Conservation (phyloP, 1,140 invertebrate genomes). For the Lepidurus packardi region DNA sequence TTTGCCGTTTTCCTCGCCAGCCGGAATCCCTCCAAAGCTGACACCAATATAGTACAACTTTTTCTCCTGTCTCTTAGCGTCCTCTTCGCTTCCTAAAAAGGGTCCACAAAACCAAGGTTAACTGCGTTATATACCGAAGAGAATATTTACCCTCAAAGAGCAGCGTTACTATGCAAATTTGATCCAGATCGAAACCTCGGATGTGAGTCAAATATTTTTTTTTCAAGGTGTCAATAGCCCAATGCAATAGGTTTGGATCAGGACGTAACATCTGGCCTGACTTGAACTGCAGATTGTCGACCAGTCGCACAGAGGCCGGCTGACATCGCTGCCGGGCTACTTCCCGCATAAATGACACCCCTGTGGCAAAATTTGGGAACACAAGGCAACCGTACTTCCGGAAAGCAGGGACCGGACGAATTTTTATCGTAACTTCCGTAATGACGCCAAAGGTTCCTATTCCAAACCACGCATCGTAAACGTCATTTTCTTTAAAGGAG, state of each 20-base stretch:
- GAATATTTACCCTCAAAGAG: constrained; percentile 70
- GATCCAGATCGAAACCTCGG: constrained; percentile 77
- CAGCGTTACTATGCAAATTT: constrained; percentile 84
- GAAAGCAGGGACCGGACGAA: constrained; percentile 77
- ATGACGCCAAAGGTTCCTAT: constrained; percentile 83
- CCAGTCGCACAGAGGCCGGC: constrained; percentile 86
- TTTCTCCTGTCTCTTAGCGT: constrained; percentile 72
- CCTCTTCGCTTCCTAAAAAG: constrained; percentile 53
- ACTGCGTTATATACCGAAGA: not conserved
- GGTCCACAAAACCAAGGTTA: constrained; percentile 31
- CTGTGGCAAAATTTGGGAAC: constrained; percentile 85
- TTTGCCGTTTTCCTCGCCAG: constrained; percentile 87
- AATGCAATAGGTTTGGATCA: constrained; percentile 60
- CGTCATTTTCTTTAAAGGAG: not conserved
- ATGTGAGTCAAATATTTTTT: constrained; percentile 82
- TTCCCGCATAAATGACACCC: constrained; percentile 81
- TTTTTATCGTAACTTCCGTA: constrained; percentile 89
- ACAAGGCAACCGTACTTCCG: constrained; percentile 89
- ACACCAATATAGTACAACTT: constrained; percentile 76
- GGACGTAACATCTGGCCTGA: constrained; percentile 86
- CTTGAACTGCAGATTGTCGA: constrained; percentile 96
- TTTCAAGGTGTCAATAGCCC: constrained; percentile 74
- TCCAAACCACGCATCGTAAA: not conserved
- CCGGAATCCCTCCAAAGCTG: constrained; percentile 68
- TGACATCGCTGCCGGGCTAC: constrained; percentile 71